Percentiles rank a stretch among this genome's conserved stretches.
Evolutionary conservation across 37 sponge, comb jelly and placozoan genomes (phyloP).

Genomic region (Cladorhizidae sp.): DNA sequence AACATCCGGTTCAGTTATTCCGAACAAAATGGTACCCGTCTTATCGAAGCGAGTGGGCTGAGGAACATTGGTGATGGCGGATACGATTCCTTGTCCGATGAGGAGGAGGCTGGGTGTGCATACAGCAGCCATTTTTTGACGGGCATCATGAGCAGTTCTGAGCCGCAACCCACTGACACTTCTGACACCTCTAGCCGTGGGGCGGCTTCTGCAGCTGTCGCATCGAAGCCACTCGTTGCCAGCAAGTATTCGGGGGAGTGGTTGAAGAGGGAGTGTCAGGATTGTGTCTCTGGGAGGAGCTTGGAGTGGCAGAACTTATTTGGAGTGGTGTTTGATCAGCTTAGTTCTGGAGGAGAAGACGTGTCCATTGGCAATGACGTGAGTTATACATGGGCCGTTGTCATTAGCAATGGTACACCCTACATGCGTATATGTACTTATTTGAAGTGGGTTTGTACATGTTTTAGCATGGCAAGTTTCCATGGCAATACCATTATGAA

Average conservation of each 20-base stretch:
- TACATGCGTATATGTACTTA: no score
- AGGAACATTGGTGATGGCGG: not conserved
- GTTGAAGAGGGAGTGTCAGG: constrained; percentile 51
- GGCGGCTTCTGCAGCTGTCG: not conserved
- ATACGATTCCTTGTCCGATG: constrained; percentile 57
- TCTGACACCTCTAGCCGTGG: not conserved
- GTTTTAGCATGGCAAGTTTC: no score
- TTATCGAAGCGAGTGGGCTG: not conserved
- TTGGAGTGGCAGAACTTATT: constrained; percentile 55
- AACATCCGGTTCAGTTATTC: constrained; percentile 52
- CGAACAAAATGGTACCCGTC: not conserved
- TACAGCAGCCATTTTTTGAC: not conserved
- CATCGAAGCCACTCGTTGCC: not conserved
- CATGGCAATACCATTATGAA: no score
- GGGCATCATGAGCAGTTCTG: not conserved
- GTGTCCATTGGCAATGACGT: constrained; percentile 65
- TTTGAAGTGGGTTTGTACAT: no score
- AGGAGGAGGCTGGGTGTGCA: constrained; percentile 1
- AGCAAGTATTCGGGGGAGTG: constrained; percentile 41
- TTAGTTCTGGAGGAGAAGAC: constrained; percentile 49
- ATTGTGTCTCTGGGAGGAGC: not conserved
- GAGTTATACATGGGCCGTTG: constrained; percentile 12
- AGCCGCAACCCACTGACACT: not conserved
- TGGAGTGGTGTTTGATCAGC: constrained; percentile 58
- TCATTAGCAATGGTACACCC: no score